These are phyloP conservation scores for Tenualosa ilisha DNA, from an alignment of 2,797 vertebrate species.

Conservation along the genomic window DNA sequence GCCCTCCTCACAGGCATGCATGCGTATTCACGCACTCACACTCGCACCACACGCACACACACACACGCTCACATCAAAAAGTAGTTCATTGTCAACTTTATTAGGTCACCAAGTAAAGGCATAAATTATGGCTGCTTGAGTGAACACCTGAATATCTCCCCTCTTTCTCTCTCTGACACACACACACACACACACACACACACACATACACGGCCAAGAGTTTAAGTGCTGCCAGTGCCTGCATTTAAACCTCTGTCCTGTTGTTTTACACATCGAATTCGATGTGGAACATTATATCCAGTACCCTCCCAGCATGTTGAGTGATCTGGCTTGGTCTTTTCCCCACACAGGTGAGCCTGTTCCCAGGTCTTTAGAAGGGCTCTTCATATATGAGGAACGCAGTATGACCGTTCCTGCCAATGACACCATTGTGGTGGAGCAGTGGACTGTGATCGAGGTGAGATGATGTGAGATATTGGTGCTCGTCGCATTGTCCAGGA, in stretches of 20 bases:
- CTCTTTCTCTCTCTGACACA: not conserved
- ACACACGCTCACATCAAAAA: constrained; percentile 41
- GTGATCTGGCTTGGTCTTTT: too few species aligned
- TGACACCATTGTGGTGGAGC: constrained; percentile 96
- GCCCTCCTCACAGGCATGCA: not conserved
- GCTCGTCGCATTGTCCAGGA: not conserved
- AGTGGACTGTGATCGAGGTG: constrained; percentile 97
- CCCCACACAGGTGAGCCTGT: constrained; percentile 81
- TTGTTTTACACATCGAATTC: not conserved
- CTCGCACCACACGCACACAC: not conserved
- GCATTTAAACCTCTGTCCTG: not conserved
- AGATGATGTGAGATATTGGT: not conserved
- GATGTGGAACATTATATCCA: not conserved
- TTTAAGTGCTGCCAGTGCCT: not conserved
- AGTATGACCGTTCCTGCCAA: constrained; percentile 81
- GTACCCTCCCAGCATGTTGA: not conserved
- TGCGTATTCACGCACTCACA: constrained; percentile 15
- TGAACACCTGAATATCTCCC: not conserved
- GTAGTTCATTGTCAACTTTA: constrained; percentile 61
- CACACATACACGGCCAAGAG: not conserved
- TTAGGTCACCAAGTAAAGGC: constrained; percentile 40
- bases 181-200: not conserved
- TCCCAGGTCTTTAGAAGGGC: constrained; percentile 89
- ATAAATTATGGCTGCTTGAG: not conserved
- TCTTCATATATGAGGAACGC: constrained; percentile 93